Evolutionary conservation across 2,888 invertebrate genomes (phyloP).

Genomic region (Pomacea canaliculata): DNA sequence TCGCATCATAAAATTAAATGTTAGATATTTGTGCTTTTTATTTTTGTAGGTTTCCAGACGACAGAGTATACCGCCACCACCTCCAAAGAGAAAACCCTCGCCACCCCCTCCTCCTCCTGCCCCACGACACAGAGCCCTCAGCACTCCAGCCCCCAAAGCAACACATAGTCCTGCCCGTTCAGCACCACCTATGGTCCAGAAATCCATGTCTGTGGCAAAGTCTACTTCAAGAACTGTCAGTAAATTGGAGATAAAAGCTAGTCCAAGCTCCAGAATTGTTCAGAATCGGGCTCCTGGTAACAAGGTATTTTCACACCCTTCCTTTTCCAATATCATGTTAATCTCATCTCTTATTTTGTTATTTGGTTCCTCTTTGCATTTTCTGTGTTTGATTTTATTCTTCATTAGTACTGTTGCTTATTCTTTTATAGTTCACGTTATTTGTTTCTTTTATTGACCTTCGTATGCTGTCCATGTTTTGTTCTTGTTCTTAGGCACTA

Average conservation of each 20-base stretch:
- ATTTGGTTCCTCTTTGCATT: too few species aligned
- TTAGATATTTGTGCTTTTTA: too few species aligned
- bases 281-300: background rate
- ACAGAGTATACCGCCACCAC: slow-evolving; percentile 24
- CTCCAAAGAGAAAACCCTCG: slow-evolving; percentile 21
- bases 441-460: too few species aligned
- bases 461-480: too few species aligned
- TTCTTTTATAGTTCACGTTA: too few species aligned
- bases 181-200: slow-evolving; percentile 11
- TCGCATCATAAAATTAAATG: too few species aligned
- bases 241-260: slow-evolving; percentile 18
- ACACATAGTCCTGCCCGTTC: slow-evolving; percentile 6
- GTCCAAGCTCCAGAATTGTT: slow-evolving; percentile 20
- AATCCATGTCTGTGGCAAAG: slow-evolving; percentile 15
- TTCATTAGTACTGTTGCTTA: too few species aligned
- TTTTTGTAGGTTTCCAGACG: background rate
- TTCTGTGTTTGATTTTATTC: too few species aligned
- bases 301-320: too few species aligned
- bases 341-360: too few species aligned
- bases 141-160: background rate
- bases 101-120: slow-evolving; percentile 22
- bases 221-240: slow-evolving; percentile 18
- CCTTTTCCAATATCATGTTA: too few species aligned
- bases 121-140: slow-evolving; percentile 8
- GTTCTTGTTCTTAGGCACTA: too few species aligned